Base-by-base conservation (phyloP, 2,888 invertebrate genomes). In the Aquatica leii region DNA sequence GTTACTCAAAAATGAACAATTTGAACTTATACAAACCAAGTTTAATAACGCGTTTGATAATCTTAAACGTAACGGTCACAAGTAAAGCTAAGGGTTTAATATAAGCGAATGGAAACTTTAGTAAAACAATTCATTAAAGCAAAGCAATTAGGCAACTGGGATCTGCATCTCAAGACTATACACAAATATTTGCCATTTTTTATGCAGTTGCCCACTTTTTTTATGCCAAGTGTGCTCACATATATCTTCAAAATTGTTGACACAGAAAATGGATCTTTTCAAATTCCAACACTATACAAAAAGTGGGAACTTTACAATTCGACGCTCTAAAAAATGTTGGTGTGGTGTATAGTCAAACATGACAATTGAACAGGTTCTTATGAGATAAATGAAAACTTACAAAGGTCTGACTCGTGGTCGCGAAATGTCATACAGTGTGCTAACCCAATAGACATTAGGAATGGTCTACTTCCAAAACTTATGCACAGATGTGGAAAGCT, bases 151-250 rank as follows among this genome's bases (percentile, higher is more conserved):
- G 17, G 18, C 2, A 4, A 18, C 11, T 46, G 46, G 46, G 2
- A 18, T 2, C 4, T 20, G 46, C 46, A 18, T 8, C 12, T 49
- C 5, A 3, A 35, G 1, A 5, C n/a, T 2, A 35, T 35, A 1
- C 18, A 52, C 34, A 52, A 37, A 52, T 20, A 35, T 34, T 6
- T 68, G 81, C 78, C 89, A 88, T 53, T 75, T 9, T 49, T 9
- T 24, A 24, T 5, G 12, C 49, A 11, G 2, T 2, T 1, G 49
- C 1, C 8, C n/a, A n/a, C 2, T 5, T 48, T 20, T 65, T 82
- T 79, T 82, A 79, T 2, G 89, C 88, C 1, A 84, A 53, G 62
- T 72, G 76, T 5, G 80, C 74, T 53, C 78, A 78, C 0, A 90
- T 90, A 9, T 31, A 31, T 31, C 31, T 31, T 6, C 9, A 31